Evolutionary conservation across 2,113 vertebrate species (phyloP).

Genomic region (Clarias macrocephalus): DNA sequence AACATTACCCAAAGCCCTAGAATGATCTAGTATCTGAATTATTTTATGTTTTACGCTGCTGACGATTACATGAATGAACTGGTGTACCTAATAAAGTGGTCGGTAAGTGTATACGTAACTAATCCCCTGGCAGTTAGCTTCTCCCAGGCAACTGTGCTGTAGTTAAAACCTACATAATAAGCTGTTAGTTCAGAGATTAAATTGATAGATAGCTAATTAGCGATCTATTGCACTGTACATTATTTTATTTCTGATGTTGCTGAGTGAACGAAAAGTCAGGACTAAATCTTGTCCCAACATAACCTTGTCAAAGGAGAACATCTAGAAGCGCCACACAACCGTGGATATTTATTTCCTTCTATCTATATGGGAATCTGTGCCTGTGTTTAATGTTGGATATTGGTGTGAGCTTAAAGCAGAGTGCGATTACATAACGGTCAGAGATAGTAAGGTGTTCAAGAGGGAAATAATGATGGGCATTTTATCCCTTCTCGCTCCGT

Average conservation of each 20-base stretch:
- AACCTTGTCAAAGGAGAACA: neutral
- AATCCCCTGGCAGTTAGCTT: neutral
- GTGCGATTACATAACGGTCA: conserved; percentile 44
- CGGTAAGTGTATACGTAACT: neutral
- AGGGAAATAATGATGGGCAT: conserved; percentile 48
- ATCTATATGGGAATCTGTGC: conserved; percentile 11
- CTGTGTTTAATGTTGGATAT: conserved; percentile 36
- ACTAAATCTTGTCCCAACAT: neutral
- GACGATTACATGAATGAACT: neutral
- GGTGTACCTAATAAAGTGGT: neutral
- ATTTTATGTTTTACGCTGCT: neutral
- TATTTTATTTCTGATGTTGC: neutral
- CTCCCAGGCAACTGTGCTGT: neutral
- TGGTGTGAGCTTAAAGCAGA: conserved; percentile 41
- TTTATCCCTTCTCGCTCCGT: conserved; percentile 19
- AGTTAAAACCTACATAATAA: neutral
- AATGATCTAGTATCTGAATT: neutral
- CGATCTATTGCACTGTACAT: neutral
- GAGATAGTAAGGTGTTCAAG: conserved; percentile 48
- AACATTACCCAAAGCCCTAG: neutral
- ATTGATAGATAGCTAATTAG: neutral
- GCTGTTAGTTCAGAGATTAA: neutral
- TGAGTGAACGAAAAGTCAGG: neutral
- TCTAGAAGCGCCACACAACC: neutral
- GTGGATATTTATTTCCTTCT: neutral